phyloP scores from a whole-genome alignment of 2,113 vertebrate species.

The Macaca nemestrina region DNA sequence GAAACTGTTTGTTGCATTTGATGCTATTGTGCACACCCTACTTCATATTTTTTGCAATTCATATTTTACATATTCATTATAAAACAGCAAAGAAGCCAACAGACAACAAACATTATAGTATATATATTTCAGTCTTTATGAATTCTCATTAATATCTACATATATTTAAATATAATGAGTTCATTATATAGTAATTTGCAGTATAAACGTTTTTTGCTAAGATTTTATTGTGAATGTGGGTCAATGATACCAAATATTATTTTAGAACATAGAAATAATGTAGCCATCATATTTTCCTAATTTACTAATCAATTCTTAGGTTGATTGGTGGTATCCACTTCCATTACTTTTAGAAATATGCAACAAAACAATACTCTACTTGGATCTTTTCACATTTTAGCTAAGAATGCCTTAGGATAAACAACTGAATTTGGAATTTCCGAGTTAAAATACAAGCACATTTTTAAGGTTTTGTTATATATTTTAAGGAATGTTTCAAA shows the following conservation, averaged over 20 bases:
- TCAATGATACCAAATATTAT: neutral
- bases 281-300: neutral
- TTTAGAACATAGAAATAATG: neutral
- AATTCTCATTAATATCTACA: neutral
- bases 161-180: neutral
- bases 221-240: neutral
- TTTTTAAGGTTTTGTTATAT: neutral
- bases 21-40: neutral
- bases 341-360: conserved; percentile 4
- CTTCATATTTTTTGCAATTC: neutral
- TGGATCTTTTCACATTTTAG: neutral
- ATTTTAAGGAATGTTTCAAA: neutral
- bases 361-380: neutral
- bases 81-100: neutral
- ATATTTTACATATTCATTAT: neutral
- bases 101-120: neutral
- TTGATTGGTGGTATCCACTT: neutral
- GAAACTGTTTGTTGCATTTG: neutral
- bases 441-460: neutral
- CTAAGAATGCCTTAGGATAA: neutral
- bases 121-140: neutral
- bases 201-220: neutral
- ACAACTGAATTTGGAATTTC: neutral
- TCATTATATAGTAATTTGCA: neutral
- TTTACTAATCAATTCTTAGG: neutral